phyloP scores from a whole-genome alignment of 30 jellyfish, hydroid and myxozoan genomes.

The Rhopilema esculentum region DNA sequence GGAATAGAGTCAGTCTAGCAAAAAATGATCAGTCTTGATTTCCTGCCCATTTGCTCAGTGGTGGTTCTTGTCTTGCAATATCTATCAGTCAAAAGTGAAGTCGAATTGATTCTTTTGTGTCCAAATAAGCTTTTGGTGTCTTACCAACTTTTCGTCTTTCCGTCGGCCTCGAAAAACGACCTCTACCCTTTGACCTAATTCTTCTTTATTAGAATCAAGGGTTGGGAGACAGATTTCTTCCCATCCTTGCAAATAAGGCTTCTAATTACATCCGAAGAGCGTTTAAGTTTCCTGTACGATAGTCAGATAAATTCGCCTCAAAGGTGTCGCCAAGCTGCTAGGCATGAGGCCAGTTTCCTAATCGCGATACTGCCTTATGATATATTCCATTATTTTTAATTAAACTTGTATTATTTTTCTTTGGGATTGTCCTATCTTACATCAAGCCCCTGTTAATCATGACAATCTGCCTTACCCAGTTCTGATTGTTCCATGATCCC shows the following conservation, averaged over 20 bases:
- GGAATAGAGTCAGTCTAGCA: too few species aligned
- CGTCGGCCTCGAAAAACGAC: not conserved
- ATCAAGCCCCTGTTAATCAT: not conserved
- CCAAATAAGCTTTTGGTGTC: not conserved
- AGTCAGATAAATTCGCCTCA: constrained; percentile 6
- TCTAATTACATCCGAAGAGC: constrained; percentile 36
- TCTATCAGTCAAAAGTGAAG: not conserved
- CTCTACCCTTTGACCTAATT: not conserved
- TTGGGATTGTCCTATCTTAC: not conserved
- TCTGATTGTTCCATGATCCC: not conserved
- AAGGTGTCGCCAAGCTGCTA: constrained; percentile 30
- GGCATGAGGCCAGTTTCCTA: constrained; percentile 21
- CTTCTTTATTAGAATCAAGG: not conserved
- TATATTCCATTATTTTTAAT: not conserved
- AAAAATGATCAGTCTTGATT: too few species aligned
- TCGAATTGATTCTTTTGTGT: not conserved
- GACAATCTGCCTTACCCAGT: not conserved
- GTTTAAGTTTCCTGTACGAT: not conserved
- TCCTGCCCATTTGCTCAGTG: too few species aligned
- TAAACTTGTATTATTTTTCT: not conserved
- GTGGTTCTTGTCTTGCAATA: not conserved
- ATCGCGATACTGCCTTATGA: not conserved
- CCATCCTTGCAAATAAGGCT: not conserved
- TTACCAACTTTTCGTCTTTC: not conserved
- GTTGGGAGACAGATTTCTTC: constrained; percentile 37